Conservation (phyloP, 1,140 invertebrate genomes). For the Papilio polyxenes region DNA sequence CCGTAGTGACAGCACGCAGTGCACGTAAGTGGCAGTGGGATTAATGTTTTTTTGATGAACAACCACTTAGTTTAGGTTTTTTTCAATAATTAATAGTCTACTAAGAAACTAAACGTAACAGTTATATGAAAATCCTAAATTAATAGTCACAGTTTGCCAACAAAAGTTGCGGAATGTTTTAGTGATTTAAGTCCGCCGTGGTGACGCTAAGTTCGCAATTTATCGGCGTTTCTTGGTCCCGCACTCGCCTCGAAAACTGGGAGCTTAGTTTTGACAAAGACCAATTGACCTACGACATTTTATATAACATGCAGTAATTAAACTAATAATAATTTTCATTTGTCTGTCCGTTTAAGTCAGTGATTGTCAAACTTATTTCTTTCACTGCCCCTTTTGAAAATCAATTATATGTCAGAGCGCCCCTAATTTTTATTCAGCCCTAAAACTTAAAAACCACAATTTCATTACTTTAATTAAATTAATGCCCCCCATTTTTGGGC, state of each 20-base stretch:
- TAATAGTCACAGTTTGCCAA: conserved; percentile 32
- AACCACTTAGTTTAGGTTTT: too few relatives aligned
- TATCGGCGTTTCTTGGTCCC: conserved; percentile 31
- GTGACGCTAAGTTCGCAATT: conserved; percentile 21
- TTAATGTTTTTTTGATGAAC: too few relatives aligned
- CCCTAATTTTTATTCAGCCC: too few relatives aligned
- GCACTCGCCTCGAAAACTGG: not conserved
- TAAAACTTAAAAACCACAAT: not conserved
- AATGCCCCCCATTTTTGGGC: too few relatives aligned
- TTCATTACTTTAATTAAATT: too few relatives aligned
- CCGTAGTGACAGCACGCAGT: too few relatives aligned
- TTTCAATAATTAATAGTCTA: not conserved
- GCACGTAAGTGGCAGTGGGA: too few relatives aligned
- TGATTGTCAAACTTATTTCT: too few relatives aligned
- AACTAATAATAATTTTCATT: not conserved
- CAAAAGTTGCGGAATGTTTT: conserved; percentile 32
- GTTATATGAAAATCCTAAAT: conserved; percentile 22
- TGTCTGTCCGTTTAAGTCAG: too few relatives aligned
- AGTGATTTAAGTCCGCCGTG: conserved; percentile 28
- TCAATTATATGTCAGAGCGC: too few relatives aligned
- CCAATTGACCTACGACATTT: conserved; percentile 2
- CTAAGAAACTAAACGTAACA: not conserved
- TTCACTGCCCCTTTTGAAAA: too few relatives aligned
- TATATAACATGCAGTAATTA: not conserved
- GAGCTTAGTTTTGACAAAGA: conserved; percentile 31